Conservation (phyloP, 2,797 vertebrate species). For the Neoniphon sammara region DNA sequence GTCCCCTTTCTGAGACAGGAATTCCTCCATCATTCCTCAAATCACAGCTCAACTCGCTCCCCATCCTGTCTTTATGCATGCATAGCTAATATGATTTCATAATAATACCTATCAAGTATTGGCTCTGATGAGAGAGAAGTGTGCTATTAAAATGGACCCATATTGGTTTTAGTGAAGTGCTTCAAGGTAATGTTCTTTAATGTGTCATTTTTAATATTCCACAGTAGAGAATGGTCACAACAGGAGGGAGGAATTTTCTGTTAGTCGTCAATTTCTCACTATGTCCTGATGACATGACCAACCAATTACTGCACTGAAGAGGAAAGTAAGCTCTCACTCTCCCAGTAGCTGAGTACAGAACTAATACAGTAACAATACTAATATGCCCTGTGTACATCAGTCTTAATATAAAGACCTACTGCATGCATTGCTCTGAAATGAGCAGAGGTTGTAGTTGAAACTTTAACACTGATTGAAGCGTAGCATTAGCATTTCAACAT, state of each 20-base stretch:
- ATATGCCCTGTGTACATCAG: constrained; percentile 36
- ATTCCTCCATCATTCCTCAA: constrained; percentile 40
- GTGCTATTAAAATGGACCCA: constrained; percentile 73
- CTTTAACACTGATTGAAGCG: neutral
- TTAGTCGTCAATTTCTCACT: constrained; percentile 71
- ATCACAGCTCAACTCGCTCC: constrained; percentile 7
- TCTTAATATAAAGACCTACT: constrained; percentile 41
- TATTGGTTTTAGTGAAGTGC: constrained; percentile 73
- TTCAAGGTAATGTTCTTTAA: constrained; percentile 77
- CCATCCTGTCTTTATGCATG: constrained; percentile 52
- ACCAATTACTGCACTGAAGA: constrained; percentile 73
- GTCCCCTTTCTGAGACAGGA: constrained; percentile 48
- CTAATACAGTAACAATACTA: constrained; percentile 20
- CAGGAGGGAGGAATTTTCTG: constrained; percentile 71
- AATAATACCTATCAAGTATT: constrained; percentile 74
- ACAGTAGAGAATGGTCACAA: constrained; percentile 72
- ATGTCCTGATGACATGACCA: constrained; percentile 68
- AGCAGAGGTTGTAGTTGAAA: constrained; percentile 2
- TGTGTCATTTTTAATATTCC: constrained; percentile 74
- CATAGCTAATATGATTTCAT: constrained; percentile 66
- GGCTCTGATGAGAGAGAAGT: constrained; percentile 63
- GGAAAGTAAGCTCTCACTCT: constrained; percentile 52
- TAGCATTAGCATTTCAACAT: neutral
- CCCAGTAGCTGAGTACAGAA: constrained; percentile 22
- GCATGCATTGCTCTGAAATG: constrained; percentile 15